A percentile compares a stretch with the other conserved stretches of the same genome.
Evolutionary conservation across 2,888 invertebrate genomes (phyloP).

Genomic region (Listrodromus nycthemerus): DNA sequence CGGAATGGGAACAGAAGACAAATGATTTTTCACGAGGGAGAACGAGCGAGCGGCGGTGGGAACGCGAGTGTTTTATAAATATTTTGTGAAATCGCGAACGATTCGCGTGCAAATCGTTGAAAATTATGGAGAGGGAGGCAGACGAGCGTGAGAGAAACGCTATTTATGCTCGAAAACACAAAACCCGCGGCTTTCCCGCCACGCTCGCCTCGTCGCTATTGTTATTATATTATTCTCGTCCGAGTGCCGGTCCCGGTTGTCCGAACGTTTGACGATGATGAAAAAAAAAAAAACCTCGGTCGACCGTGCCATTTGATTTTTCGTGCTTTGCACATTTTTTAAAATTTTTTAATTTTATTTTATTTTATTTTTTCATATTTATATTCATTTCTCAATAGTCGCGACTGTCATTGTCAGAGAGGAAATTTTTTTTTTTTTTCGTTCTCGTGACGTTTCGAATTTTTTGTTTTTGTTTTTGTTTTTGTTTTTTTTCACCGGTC

Average conservation of each 20-base stretch:
- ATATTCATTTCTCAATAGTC: not conserved
- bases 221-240: slow-evolving; percentile 37
- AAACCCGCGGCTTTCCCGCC: not conserved
- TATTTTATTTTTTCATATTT: slow-evolving; percentile 11
- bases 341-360: not conserved
- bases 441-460: not conserved
- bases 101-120: not conserved
- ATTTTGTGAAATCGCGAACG: not conserved
- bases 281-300: not conserved
- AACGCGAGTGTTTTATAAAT: not conserved
- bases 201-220: slow-evolving; percentile 16
- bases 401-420: not conserved
- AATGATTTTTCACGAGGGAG: too few species aligned
- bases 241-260: not conserved
- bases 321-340: slow-evolving; percentile 29
- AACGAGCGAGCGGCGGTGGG: too few species aligned
- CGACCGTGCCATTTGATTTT: slow-evolving; percentile 43
- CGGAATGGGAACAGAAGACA: too few species aligned
- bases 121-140: not conserved
- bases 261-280: slow-evolving; percentile 6
- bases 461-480: too few species aligned
- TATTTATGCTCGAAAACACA: slow-evolving; percentile 28
- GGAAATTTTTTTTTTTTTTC: not conserved
- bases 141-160: slow-evolving; percentile 2
- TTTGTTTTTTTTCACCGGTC: not conserved